phyloP scores from a whole-genome alignment of 2,113 vertebrate genomes.

The Eulacestoma nigropectus region DNA sequence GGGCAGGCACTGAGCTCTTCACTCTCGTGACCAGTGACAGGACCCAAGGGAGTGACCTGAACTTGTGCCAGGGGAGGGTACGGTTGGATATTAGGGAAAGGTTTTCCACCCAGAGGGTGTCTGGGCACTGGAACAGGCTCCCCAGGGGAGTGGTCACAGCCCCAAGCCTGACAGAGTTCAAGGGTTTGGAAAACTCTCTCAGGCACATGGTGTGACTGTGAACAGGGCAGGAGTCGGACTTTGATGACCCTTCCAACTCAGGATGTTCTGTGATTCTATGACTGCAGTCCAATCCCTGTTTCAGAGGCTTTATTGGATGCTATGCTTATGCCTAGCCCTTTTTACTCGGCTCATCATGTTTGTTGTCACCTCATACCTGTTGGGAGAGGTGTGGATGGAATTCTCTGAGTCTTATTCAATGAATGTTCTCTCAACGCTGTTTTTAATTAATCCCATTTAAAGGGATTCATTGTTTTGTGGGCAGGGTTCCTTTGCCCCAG shows the following conservation, averaged over 20 bases:
- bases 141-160: neutral
- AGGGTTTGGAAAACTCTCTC: neutral
- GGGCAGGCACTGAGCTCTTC: neutral
- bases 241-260: neutral
- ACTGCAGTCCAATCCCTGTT: neutral
- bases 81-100: neutral
- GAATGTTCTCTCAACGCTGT: neutral
- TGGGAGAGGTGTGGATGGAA: conserved; percentile 14
- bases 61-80: neutral
- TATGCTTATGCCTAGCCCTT: neutral
- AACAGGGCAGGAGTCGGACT: neutral
- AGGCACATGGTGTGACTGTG: neutral
- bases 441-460: conserved; percentile 39
- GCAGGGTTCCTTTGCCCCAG: neutral
- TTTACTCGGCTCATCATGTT: neutral
- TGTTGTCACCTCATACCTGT: neutral
- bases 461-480: conserved; percentile 1
- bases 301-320: neutral
- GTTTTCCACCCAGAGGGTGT: neutral
- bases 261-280: neutral
- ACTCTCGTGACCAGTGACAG: neutral
- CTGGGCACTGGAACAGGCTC: neutral
- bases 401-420: neutral
- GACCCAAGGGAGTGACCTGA: neutral
- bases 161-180: neutral